Percentiles rank a stretch among this genome's conserved stretches.
These are phyloP conservation scores for Galago senegalensis DNA, from an alignment of 2,797 vertebrate genomes.

Conservation along the genomic window DNA sequence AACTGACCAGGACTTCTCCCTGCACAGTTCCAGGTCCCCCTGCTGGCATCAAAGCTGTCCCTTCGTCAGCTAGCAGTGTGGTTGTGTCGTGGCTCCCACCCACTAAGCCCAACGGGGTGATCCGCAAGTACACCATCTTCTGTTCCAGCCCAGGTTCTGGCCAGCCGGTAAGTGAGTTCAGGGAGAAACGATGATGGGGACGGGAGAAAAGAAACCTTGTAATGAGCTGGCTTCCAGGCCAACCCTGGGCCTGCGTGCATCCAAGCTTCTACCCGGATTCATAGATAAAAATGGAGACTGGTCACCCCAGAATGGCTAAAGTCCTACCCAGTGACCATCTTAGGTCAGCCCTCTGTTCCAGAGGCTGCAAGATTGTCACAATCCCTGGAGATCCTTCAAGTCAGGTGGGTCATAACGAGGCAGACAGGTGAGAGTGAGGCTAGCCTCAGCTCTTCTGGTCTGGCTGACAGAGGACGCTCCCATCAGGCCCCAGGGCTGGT, in stretches of 20 bases:
- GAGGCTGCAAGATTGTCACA: neutral
- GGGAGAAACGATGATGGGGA: neutral
- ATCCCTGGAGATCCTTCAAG: neutral
- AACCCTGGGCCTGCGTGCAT: neutral
- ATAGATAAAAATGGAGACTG: neutral
- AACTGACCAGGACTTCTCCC: constrained; percentile 57
- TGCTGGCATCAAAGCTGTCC: constrained; percentile 98
- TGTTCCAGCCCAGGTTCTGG: constrained; percentile 98
- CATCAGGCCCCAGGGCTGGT: neutral
- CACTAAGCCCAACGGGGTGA: constrained; percentile 97
- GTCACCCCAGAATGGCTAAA: neutral
- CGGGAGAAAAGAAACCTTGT: neutral
- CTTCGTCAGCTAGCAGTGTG: constrained; percentile 96
- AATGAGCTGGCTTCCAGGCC: neutral
- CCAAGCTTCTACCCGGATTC: neutral
- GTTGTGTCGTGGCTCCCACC: constrained; percentile 99
- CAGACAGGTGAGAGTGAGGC: neutral
- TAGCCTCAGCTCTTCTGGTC: neutral
- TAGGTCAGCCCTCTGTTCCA: neutral
- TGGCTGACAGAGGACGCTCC: neutral
- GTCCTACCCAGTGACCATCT: neutral
- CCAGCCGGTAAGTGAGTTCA: constrained; percentile 93
- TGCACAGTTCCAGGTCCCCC: constrained; percentile 96
- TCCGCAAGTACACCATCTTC: constrained; percentile 99
- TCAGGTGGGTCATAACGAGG: neutral